Evolutionary conservation across 2,797 vertebrate species (phyloP).

Genomic region (Xiphophorus birchmanni): DNA sequence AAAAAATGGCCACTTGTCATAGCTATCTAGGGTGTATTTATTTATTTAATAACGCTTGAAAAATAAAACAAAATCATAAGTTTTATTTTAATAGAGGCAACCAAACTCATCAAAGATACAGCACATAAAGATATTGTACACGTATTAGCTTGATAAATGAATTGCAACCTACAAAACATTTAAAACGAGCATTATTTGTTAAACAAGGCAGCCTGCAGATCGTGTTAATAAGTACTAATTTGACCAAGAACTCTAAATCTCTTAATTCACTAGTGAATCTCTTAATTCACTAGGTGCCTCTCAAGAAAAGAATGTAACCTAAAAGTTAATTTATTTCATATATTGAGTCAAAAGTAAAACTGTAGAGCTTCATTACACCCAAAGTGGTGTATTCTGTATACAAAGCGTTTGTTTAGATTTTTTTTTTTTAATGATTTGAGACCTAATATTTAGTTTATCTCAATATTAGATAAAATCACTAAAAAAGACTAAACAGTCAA

Average conservation of each 20-base stretch:
- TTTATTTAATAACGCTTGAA: background rate
- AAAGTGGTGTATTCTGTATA: background rate
- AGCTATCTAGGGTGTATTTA: background rate
- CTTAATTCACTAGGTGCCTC: no score
- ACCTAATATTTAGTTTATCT: background rate
- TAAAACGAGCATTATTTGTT: background rate
- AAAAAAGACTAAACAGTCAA: background rate
- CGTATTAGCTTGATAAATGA: background rate
- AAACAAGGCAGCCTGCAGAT: background rate
- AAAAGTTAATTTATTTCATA: background rate
- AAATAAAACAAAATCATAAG: background rate
- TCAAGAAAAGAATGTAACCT: no score
- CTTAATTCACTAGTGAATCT: no score
- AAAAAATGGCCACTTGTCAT: conserved; percentile 39
- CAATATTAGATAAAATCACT: background rate
- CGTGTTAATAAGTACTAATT: background rate
- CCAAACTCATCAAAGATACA: background rate
- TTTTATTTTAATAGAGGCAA: background rate
- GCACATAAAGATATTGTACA: background rate
- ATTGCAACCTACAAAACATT: background rate
- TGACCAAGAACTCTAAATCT: background rate
- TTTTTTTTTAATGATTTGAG: background rate
- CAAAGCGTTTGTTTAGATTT: background rate
- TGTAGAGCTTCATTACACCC: background rate
- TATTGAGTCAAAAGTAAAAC: background rate